Evolutionary conservation across 35 echinoderm and acorn worm genomes (phyloP), one percentile per base, ranked within the genome.

Genomic region (Apostichopus japonicus): DNA sequence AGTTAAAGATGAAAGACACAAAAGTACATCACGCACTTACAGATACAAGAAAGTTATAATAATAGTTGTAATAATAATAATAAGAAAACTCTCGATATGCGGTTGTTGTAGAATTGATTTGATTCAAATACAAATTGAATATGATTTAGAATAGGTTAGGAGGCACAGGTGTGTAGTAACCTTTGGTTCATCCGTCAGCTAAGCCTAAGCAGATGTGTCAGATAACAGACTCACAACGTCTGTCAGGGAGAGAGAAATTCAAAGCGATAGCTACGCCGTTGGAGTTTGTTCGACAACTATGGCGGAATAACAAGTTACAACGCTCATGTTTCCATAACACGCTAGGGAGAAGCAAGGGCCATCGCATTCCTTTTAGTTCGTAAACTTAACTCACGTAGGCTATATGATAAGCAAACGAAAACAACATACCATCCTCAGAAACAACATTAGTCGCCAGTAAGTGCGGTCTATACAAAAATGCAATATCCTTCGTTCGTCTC

Each of bases 71-170:
- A 44, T 44, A 44, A 44, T 44, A 44, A 44, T 44, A 44, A 44
- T 0, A 44, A 44, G 33, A 44, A 44, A 44, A 44, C 33, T 44
- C 33, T 75, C 71, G 71, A 23, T n/a, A 75, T 75, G 71, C 21
- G 71, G 17, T 23, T 75, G 71, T 23, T 75, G 71, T 75, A 75
- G 15, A 7, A 75, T 75, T 75, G 15, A 19, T 75, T 75, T 19
- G 71, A 75, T 75, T 75, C 71, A 75, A 6, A 75, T 75, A 67
- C n/a, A 75, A 75, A 75, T 75, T 75, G 71, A 75, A 75, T 75
- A 75, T 75, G 71, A 75, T 75, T 75, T n/a, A 75, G 71, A 75
- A 75, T 75, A 75, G 71, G 71, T 75, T 75, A 75, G n/a, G n/a
- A 75, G 71, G 71, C 71, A 75, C 71, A 75, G 71, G 71, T 75